phyloP scores from a whole-genome alignment of 2,113 vertebrate species.

The Siniperca knerii region DNA sequence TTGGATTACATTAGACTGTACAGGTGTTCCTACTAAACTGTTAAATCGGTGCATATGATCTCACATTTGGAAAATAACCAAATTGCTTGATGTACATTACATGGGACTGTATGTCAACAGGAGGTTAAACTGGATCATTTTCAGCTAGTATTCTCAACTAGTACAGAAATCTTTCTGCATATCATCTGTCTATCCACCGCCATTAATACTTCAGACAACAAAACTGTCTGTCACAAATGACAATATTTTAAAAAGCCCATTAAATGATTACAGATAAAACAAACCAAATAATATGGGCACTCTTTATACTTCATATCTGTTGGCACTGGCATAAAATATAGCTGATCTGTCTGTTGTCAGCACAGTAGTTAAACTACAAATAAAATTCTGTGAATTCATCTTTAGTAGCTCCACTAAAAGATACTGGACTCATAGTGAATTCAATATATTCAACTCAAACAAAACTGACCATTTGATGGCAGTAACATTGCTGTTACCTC shows the following conservation, averaged over 20 bases:
- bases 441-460: constrained; percentile 12
- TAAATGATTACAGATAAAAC: constrained; percentile 31
- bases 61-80: not conserved
- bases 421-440: not conserved
- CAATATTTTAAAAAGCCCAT: constrained; percentile 11
- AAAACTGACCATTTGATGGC: constrained; percentile 8
- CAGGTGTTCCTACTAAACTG: not conserved
- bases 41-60: not conserved
- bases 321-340: constrained; percentile 50
- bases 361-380: constrained; percentile 13
- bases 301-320: constrained; percentile 18
- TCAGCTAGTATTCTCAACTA: not conserved
- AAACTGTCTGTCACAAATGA: not conserved
- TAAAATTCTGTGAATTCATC: constrained; percentile 9
- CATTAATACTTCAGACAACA: constrained; percentile 4
- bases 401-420: not conserved
- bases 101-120: not conserved
- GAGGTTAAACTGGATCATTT: not conserved
- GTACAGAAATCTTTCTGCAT: not conserved
- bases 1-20: not conserved
- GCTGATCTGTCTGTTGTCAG: constrained; percentile 7
- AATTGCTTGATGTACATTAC: not conserved
- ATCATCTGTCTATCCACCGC: not conserved
- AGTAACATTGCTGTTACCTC: constrained; percentile 13
- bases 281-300: constrained; percentile 39